A percentile compares a stretch with the other conserved stretches of the same genome.
Evolutionary conservation across 2,113 vertebrate genomes (phyloP).

Genomic region (Hipposideros armiger): DNA sequence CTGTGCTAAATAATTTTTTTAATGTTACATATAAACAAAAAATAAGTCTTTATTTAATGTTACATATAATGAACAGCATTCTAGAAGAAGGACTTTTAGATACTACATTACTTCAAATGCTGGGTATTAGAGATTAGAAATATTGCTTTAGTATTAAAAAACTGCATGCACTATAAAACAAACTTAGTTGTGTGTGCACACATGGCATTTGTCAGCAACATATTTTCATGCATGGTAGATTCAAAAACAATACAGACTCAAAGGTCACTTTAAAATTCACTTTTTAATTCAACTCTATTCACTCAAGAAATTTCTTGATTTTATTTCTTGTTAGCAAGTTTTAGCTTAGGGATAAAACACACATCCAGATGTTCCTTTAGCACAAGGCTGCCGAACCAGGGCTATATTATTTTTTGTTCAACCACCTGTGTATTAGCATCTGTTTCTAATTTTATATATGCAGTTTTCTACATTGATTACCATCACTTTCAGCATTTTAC

Average conservation of each 20-base stretch:
- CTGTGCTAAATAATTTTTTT: neutral
- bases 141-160: neutral
- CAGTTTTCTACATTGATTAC: slow-evolving; percentile 68
- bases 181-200: neutral
- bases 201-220: neutral
- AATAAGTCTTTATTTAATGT: neutral
- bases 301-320: slow-evolving; percentile 46
- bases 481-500: slow-evolving; percentile 46
- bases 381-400: slow-evolving; percentile 59
- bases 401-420: slow-evolving; percentile 16
- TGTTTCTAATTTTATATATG: slow-evolving; percentile 68
- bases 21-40: neutral
- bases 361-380: slow-evolving; percentile 28
- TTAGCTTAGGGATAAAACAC: slow-evolving; percentile 21
- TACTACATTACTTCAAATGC: neutral
- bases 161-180: neutral
- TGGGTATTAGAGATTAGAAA: neutral
- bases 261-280: neutral
- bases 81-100: neutral
- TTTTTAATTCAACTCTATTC: neutral
- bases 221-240: neutral
- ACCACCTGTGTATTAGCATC: slow-evolving; percentile 63
- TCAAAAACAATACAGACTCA: neutral
- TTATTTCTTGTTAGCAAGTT: slow-evolving; percentile 23
- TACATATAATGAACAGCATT: neutral